phyloP scores from a whole-genome alignment of 2,113 vertebrate species.

The Fulica atra region DNA sequence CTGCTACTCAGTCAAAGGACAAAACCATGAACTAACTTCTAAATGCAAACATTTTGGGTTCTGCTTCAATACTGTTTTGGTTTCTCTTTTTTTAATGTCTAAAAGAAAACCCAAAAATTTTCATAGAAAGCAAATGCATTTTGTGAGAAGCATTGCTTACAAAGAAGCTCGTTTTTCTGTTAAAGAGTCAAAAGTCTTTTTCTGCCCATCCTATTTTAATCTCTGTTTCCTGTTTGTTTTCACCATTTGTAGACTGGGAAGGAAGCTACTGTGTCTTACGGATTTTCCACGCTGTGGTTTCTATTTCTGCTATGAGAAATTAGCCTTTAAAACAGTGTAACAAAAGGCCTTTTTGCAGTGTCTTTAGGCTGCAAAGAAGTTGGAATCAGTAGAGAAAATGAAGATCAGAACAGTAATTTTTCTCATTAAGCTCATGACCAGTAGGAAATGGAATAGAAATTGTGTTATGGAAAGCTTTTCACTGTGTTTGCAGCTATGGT shows the following conservation, averaged over 20 bases:
- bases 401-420: not conserved
- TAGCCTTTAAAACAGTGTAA: not conserved
- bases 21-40: not conserved
- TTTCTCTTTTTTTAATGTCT: not conserved
- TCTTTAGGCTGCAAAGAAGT: not conserved
- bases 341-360: not conserved
- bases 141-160: not conserved
- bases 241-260: not conserved
- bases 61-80: not conserved
- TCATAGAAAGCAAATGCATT: not conserved
- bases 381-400: not conserved
- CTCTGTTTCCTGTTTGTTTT: slow-evolving; percentile 41
- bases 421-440: not conserved
- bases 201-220: slow-evolving; percentile 11
- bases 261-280: slow-evolving; percentile 3
- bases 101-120: not conserved
- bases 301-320: slow-evolving; percentile 18
- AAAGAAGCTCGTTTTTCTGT: not conserved
- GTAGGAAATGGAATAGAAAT: not conserved
- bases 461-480: not conserved
- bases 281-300: slow-evolving; percentile 5
- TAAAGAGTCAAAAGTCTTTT: not conserved
- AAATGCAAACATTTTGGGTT: not conserved
- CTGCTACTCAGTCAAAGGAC: not conserved
- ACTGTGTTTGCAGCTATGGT: not conserved